Base-by-base conservation (phyloP, 2,797 vertebrate species). In the Rhinichthys osculus region DNA sequence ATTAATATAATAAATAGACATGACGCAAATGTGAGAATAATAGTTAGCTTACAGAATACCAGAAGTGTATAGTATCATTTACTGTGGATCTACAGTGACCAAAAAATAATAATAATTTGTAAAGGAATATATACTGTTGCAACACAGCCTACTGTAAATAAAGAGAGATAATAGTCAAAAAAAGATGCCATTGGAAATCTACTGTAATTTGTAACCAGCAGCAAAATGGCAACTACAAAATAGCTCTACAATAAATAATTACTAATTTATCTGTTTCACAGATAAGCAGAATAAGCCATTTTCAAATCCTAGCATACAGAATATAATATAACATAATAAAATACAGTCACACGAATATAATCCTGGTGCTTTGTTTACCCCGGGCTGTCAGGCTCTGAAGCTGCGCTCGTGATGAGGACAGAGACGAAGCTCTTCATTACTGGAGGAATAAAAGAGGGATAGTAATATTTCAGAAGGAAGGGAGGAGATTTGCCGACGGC, bases 401-500 rank as follows among this genome's bases (percentile, higher is more conserved):
- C 42, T 16, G 62, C 62, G 27, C 40, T 71, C 33, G 2, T 40
- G 23, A 44, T 13, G 59, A 19, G 70, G 54, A 76, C 33, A 67
- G 30, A 83, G 42, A 66, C 11, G 52, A 42, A 38, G 33, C 82
- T 76, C n/a, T 13, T 67, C 71, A 4, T 52, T 52, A 77, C 72
- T 76, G 21, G 8, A 84, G 44, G 33, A 84, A 64, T 73, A 40
- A 77, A 67, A 52, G 62, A 30, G 23, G 47, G 73, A 69, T 64
- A 57, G 93, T 91, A 89, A 91, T 92, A 92, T 92, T 91, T 91
- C 87, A 92, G 86, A 91, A 91, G 90, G 89, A 90, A 92, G 93
- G 93, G 93, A 91, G 94, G 93, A 87, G 92, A 87, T 91, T 92
- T 88, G 93, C 95, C 92, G 89, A 88, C 91, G 91, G 93, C 93